phyloP scores from a whole-genome alignment of 2,797 vertebrate species.

The Hoplostethus mediterraneus region DNA sequence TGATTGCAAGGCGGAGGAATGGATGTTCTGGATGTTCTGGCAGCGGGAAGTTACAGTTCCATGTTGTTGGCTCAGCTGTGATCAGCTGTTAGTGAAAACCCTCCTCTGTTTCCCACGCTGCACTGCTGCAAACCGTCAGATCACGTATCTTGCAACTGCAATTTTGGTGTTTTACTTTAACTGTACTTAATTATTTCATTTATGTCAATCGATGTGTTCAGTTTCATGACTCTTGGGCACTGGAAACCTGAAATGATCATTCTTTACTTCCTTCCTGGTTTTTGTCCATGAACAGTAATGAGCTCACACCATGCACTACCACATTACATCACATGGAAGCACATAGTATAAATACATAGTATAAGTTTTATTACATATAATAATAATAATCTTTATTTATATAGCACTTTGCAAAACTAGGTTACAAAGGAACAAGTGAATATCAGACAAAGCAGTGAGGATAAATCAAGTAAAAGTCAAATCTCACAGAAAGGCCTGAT shows the following conservation, averaged over 20 bases:
- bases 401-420: too few relatives aligned
- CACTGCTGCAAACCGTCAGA: constrained; percentile 36
- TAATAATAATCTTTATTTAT: too few relatives aligned
- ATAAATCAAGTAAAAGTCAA: too few relatives aligned
- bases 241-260: constrained; percentile 5
- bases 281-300: not conserved
- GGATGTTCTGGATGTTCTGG: not conserved
- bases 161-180: constrained; percentile 19
- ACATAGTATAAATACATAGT: not conserved
- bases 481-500: too few relatives aligned
- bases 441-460: too few relatives aligned
- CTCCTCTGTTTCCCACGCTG: constrained; percentile 21
- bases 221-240: constrained; percentile 6
- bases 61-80: constrained; percentile 55
- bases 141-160: not conserved
- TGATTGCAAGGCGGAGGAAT: constrained; percentile 47
- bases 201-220: not conserved
- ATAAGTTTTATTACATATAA: not conserved
- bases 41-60: constrained; percentile 21
- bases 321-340: not conserved
- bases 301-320: not conserved
- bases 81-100: constrained; percentile 60
- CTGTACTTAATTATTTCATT: constrained; percentile 2
- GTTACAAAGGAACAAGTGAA: too few relatives aligned
- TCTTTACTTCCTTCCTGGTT: not conserved